Conservation (phyloP, 2,888 invertebrate genomes). For the Scrobipalpa atriplicella region DNA sequence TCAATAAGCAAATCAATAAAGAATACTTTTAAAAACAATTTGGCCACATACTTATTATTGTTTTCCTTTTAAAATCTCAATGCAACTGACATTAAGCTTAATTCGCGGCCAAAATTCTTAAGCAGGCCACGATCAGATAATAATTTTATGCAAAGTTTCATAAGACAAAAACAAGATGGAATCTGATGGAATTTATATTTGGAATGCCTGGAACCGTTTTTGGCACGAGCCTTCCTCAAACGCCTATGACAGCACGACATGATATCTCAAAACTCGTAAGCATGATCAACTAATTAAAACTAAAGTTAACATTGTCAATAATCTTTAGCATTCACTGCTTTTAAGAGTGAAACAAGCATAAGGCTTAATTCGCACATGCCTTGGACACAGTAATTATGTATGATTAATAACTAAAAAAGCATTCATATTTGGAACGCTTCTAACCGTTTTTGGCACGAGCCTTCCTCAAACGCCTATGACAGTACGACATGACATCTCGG, state of each 20-base stretch:
- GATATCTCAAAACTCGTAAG: background rate
- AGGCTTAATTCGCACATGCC: too few relatives aligned
- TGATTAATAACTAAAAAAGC: too few relatives aligned
- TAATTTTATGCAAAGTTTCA: background rate
- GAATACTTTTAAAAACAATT: background rate
- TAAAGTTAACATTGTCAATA: too few relatives aligned
- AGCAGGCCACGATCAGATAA: background rate
- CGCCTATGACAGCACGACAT: background rate
- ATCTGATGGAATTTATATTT: background rate
- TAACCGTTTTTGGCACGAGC: background rate
- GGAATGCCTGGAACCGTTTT: background rate
- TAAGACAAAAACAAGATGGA: background rate
- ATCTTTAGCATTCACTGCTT: too few relatives aligned
- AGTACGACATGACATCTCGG: background rate
- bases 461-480: constrained; percentile 10
- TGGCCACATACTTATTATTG: background rate
- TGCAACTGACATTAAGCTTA: background rate
- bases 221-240: background rate
- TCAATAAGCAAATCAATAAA: background rate
- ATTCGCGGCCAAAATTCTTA: background rate
- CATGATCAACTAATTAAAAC: background rate
- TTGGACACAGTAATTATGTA: too few relatives aligned
- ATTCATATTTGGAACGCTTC: background rate
- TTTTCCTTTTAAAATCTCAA: background rate
- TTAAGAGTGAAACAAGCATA: too few relatives aligned